Percentiles rank a stretch among this genome's conserved stretches.
phyloP scores from a whole-genome alignment of 2,113 vertebrate genomes.

The Hemicordylus capensis region DNA sequence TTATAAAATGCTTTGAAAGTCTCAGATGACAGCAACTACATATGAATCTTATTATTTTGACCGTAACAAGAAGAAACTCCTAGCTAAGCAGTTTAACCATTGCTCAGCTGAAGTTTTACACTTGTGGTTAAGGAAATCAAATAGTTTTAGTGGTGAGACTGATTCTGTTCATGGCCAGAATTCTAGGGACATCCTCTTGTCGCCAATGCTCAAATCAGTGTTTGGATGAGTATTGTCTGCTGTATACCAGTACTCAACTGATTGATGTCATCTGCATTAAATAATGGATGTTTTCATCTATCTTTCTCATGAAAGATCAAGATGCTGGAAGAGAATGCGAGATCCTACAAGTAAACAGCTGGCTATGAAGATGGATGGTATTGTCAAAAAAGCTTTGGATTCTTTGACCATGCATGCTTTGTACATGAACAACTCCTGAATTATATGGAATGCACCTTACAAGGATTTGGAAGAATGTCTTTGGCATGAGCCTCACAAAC shows the following conservation, averaged over 20 bases:
- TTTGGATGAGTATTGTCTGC: not conserved
- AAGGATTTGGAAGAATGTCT: too few relatives aligned
- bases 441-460: too few relatives aligned
- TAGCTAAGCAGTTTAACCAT: slow-evolving; percentile 25
- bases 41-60: slow-evolving; percentile 34
- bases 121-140: not conserved
- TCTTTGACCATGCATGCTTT: too few relatives aligned
- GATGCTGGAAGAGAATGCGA: too few relatives aligned
- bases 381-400: too few relatives aligned
- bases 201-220: not conserved
- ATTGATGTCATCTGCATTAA: not conserved
- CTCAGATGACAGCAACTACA: slow-evolving; percentile 24
- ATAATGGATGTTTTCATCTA: too few relatives aligned
- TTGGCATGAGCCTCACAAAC: too few relatives aligned
- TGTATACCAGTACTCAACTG: not conserved
- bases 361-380: too few relatives aligned
- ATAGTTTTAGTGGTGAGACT: not conserved
- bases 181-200: not conserved
- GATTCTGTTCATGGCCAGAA: not conserved
- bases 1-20: slow-evolving; percentile 27
- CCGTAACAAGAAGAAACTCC: slow-evolving; percentile 20
- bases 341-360: too few relatives aligned
- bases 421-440: too few relatives aligned
- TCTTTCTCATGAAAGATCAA: too few relatives aligned
- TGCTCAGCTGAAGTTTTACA: not conserved